These are phyloP conservation scores for Monodelphis domestica DNA, from an alignment of 2,797 vertebrate species.

Conservation along the genomic window DNA sequence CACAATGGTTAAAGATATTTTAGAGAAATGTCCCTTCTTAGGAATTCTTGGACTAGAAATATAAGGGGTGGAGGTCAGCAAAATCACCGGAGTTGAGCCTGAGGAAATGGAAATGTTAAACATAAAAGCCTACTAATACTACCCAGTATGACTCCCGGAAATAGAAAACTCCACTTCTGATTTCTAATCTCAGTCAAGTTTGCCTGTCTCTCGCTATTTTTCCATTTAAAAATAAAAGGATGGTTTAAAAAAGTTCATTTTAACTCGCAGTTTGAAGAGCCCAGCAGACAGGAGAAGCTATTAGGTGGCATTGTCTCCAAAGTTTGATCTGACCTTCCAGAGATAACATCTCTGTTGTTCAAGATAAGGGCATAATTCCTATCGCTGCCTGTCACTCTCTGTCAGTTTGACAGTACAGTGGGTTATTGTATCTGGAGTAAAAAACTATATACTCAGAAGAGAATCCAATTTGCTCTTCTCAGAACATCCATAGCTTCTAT, in stretches of 20 bases:
- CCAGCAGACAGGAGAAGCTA: too few relatives aligned
- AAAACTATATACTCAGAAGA: neutral
- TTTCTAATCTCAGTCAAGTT: neutral
- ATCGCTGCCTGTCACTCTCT: neutral
- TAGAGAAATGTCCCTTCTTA: neutral
- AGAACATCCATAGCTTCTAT: neutral
- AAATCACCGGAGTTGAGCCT: neutral
- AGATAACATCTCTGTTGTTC: neutral
- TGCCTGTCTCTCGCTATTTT: neutral
- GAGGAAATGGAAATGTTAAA: neutral
- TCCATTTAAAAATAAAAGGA: conserved; percentile 24
- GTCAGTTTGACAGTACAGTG: neutral
- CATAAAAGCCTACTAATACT: neutral
- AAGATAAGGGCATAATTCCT: neutral
- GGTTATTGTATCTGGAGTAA: neutral
- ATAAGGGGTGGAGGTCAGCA: neutral
- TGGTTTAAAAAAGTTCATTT: neutral
- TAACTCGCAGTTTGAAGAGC: neutral
- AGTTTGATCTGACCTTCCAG: conserved; percentile 6
- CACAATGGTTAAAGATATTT: neutral
- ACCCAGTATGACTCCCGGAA: neutral
- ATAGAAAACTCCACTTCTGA: neutral
- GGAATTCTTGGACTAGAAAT: neutral
- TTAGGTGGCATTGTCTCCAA: neutral
- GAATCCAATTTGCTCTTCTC: neutral